Evolutionary conservation across 2,888 invertebrate genomes (phyloP).

Genomic region (Neoscelio sp.): DNA sequence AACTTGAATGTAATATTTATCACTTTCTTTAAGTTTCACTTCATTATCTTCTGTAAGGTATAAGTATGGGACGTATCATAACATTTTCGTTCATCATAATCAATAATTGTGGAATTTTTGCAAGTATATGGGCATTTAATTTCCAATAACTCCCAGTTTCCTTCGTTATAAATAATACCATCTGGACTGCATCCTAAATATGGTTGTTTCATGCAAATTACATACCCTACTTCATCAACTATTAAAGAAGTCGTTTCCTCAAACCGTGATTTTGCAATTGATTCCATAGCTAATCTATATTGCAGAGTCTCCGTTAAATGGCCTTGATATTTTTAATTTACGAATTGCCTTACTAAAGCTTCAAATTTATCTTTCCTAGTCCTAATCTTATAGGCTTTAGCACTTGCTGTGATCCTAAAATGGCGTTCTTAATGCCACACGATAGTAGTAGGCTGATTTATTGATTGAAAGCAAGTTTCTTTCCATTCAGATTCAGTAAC

Average conservation of each 20-base stretch:
- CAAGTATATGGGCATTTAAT: conserved; percentile 57
- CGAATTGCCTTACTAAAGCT: not conserved
- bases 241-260: not conserved
- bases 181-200: conserved; percentile 50
- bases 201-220: conserved; percentile 30
- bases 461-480: not conserved
- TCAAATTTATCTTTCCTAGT: conserved; percentile 10
- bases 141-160: conserved; percentile 52
- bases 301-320: not conserved
- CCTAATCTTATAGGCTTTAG: not conserved
- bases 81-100: not conserved
- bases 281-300: not conserved
- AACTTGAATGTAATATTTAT: conserved; percentile 23
- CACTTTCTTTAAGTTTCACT: conserved; percentile 9
- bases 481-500: no score
- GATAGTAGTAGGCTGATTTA: not conserved
- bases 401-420: not conserved
- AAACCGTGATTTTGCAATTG: not conserved
- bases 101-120: conserved; percentile 45
- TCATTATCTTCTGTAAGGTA: conserved; percentile 7
- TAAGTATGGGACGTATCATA: conserved; percentile 5
- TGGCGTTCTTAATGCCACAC: conserved; percentile 1
- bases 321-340: not conserved
- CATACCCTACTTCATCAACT: conserved; percentile 15
- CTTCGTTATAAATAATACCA: conserved; percentile 38